Conservation (phyloP, 1,140 invertebrate species). For the Penaeus vannamei region DNA sequence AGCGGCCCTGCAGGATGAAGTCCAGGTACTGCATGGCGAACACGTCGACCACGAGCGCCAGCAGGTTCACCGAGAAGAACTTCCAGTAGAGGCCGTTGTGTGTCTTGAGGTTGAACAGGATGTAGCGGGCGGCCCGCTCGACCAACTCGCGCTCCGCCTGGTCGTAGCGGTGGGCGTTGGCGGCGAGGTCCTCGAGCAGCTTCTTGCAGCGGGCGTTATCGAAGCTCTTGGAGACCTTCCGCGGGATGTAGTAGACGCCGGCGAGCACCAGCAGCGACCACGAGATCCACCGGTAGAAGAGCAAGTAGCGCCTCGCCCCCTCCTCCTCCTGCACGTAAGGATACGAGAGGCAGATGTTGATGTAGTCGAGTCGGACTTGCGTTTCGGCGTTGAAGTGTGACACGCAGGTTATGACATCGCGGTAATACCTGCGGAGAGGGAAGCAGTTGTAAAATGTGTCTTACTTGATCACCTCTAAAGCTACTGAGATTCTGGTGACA, state of each 20-base stretch:
- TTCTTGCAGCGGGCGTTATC: constrained; percentile 61
- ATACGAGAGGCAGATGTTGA: constrained; percentile 62
- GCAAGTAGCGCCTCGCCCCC: constrained; percentile 38
- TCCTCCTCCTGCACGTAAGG: constrained; percentile 39
- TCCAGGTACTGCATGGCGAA: constrained; percentile 65
- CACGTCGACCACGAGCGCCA: constrained; percentile 58
- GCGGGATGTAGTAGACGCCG: constrained; percentile 53
- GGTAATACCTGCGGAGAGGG: constrained; percentile 48
- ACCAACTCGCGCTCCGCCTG: constrained; percentile 49
- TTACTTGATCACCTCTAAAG: background rate
- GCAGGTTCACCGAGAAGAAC: constrained; percentile 50
- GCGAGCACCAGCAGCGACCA: constrained; percentile 53
- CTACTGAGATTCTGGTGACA: background rate
- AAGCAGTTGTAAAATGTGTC: background rate
- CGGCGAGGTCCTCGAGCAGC: constrained; percentile 56
- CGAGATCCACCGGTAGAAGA: constrained; percentile 58
- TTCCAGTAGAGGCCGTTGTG: constrained; percentile 64
- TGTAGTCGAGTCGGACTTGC: constrained; percentile 60
- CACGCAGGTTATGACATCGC: constrained; percentile 61
- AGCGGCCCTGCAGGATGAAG: constrained; percentile 63
- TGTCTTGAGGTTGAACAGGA: constrained; percentile 61
- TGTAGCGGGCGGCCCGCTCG: constrained; percentile 48
- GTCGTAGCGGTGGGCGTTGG: constrained; percentile 54
- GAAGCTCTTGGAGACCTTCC: constrained; percentile 55
- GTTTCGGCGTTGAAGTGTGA: constrained; percentile 63